phyloP scores from a whole-genome alignment of 2,888 invertebrate genomes.

The Zaprionus lineosus region DNA sequence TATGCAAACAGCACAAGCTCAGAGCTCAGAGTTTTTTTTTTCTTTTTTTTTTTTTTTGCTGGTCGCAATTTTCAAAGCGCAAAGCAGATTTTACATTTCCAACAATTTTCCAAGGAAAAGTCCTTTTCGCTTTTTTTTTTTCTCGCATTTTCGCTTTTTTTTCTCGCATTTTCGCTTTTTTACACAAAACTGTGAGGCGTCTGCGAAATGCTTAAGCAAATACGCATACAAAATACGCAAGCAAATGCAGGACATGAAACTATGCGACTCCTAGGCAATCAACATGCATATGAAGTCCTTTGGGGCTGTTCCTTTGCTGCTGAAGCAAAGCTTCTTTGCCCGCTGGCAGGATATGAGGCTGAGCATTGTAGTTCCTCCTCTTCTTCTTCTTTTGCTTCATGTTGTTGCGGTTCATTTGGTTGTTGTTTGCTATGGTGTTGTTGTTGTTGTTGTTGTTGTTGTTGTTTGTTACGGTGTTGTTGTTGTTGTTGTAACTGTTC shows the following conservation, averaged over 20 bases:
- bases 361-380: too few relatives aligned
- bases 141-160: too few relatives aligned
- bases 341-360: too few relatives aligned
- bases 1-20: constrained; percentile 50
- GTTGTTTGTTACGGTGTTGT: constrained; percentile 5
- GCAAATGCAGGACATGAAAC: constrained; percentile 19
- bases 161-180: constrained; percentile 10
- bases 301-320: constrained; percentile 25
- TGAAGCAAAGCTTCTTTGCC: constrained; percentile 13
- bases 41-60: too few relatives aligned
- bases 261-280: constrained; percentile 51
- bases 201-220: constrained; percentile 37
- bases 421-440: constrained; percentile 19
- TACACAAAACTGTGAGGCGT: constrained; percentile 15
- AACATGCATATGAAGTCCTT: constrained; percentile 61
- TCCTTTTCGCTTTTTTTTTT: too few relatives aligned
- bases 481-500: constrained; percentile 22
- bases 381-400: neutral
- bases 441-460: constrained; percentile 27
- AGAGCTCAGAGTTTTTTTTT: too few relatives aligned
- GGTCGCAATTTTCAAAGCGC: too few relatives aligned
- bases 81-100: constrained; percentile 38
- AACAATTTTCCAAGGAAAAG: neutral
- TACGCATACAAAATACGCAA: constrained; percentile 30
- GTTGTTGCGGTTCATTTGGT: too few relatives aligned